Evolutionary conservation across 2,797 vertebrate genomes (phyloP).

Genomic region (Schizopygopsis malacanthus): DNA sequence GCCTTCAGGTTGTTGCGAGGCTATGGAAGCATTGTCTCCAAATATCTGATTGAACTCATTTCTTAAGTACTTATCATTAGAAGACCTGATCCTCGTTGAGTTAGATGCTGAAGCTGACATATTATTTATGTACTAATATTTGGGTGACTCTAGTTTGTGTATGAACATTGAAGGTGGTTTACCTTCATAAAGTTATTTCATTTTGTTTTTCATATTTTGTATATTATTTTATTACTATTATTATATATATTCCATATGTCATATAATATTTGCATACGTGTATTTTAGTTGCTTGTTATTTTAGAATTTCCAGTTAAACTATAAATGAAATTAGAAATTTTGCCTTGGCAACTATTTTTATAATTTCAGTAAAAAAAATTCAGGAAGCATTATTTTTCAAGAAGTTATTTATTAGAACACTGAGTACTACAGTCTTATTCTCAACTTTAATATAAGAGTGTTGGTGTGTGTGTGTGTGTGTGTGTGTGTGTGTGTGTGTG

Average conservation of each 20-base stretch:
- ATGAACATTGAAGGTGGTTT: neutral
- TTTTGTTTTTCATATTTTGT: neutral
- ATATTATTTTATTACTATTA: neutral
- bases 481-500: neutral
- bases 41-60: neutral
- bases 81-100: neutral
- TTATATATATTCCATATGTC: neutral
- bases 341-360: neutral
- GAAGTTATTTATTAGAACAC: neutral
- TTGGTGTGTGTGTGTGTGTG: neutral
- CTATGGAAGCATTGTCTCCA: neutral
- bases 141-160: too few species aligned
- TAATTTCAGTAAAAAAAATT: too few species aligned
- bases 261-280: too few species aligned
- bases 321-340: neutral
- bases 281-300: neutral
- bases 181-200: neutral
- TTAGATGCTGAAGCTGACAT: neutral
- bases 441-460: neutral
- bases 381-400: too few species aligned
- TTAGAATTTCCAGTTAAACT: neutral
- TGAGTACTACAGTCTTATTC: neutral
- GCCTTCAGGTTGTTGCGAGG: neutral
- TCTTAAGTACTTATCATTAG: neutral
- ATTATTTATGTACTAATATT: neutral